These are phyloP conservation scores for Tringa solitaria DNA, from an alignment of 2,113 vertebrate species.

Conservation along the genomic window DNA sequence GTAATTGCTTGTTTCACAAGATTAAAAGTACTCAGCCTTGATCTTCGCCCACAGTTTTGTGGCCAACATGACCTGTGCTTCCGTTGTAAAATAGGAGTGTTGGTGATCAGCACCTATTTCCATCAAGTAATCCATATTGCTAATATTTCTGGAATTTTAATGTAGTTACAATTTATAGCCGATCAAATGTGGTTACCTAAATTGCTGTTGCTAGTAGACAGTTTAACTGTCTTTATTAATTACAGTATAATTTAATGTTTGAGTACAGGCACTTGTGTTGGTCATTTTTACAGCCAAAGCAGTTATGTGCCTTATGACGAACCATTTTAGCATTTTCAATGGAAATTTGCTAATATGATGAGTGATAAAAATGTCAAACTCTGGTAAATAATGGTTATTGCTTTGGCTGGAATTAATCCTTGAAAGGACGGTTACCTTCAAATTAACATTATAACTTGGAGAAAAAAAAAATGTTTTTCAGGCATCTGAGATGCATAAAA, in stretches of 20 bases:
- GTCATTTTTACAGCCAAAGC: constrained; percentile 82
- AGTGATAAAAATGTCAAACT: constrained; percentile 83
- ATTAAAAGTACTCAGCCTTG: constrained; percentile 98
- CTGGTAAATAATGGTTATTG: constrained; percentile 84
- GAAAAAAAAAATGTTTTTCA: constrained; percentile 44
- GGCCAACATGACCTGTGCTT: constrained; percentile 89
- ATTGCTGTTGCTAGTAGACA: constrained; percentile 98
- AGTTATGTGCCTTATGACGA: constrained; percentile 84
- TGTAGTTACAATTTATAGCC: constrained; percentile 96
- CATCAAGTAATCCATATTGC: constrained; percentile 94
- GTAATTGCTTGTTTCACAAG: constrained; percentile 99
- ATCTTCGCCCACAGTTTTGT: constrained; percentile 92
- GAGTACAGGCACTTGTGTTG: constrained; percentile 81
- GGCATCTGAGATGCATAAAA: constrained; percentile 49
- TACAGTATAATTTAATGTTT: constrained; percentile 94
- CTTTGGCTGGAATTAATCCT: constrained; percentile 82
- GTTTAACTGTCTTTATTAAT: constrained; percentile 99
- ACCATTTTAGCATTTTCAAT: constrained; percentile 84
- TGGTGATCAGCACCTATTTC: constrained; percentile 89
- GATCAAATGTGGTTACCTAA: constrained; percentile 99
- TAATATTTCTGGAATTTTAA: constrained; percentile 99
- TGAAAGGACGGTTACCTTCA: constrained; percentile 82
- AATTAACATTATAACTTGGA: constrained; percentile 78
- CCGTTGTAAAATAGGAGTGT: constrained; percentile 75
- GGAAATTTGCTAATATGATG: constrained; percentile 82